Percentiles rank a stretch among this genome's conserved stretches.
These are phyloP conservation scores for Volucella inflata DNA, from an alignment of 2,888 invertebrate species.

Conservation along the genomic window DNA sequence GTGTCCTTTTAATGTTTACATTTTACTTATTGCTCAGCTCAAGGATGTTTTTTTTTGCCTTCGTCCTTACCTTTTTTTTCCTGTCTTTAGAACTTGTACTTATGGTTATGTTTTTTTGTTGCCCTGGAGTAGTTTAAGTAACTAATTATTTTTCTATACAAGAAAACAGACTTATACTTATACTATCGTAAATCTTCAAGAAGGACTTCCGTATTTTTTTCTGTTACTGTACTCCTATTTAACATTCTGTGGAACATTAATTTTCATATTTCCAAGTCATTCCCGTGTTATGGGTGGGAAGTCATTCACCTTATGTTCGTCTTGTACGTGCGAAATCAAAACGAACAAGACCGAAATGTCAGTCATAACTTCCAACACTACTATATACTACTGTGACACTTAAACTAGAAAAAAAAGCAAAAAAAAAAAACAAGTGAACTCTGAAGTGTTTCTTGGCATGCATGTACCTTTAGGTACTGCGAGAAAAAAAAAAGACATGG, in stretches of 20 bases:
- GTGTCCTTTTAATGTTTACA: conserved; percentile 40
- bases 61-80: conserved; percentile 31
- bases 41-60: conserved; percentile 44
- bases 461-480: conserved; percentile 12
- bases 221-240: neutral
- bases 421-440: conserved; percentile 45
- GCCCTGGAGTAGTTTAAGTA: conserved; percentile 78
- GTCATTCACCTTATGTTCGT: conserved; percentile 68
- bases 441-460: conserved; percentile 30
- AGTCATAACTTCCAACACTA: conserved; percentile 23
- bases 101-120: conserved; percentile 61
- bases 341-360: conserved; percentile 44
- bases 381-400: neutral
- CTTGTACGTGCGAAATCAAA: conserved; percentile 49
- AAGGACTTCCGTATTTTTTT: conserved; percentile 14
- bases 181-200: conserved; percentile 14
- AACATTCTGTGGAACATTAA: conserved; percentile 38
- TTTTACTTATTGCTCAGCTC: conserved; percentile 44
- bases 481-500: conserved; percentile 32
- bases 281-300: neutral
- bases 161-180: conserved; percentile 35
- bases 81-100: conserved; percentile 34
- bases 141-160: conserved; percentile 77
- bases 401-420: conserved; percentile 14
- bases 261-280: conserved; percentile 36